Base-by-base conservation (phyloP, 2,888 invertebrate genomes). In the Andrena dorsata region DNA sequence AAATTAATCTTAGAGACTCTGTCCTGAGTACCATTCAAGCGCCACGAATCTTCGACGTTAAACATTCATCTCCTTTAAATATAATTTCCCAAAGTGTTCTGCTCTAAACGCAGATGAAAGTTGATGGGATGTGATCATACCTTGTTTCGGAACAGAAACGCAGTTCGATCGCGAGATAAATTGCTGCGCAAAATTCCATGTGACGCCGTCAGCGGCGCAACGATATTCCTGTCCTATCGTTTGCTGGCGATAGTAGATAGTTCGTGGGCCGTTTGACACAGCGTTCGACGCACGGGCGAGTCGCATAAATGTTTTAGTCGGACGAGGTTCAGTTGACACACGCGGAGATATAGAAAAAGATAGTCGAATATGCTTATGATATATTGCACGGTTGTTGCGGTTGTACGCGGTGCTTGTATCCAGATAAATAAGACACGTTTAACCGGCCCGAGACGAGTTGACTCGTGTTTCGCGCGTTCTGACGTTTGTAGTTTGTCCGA, bases 341-440 rank as follows among this genome's bases (percentile, higher is more conserved):
- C 63, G 26, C 35, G 28, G 66, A 61, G 80, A 80, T 80, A 76
- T 68, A 58, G 72, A 72, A 80, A 82, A 80, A 71, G 71, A 80
- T 75, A 80, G 66, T 82, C 65, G 70, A 70, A 74, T 79, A 80
- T 65, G 53, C 53, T 58, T 73, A 80, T 82, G 82, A 82, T 82
- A 82, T 82, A 82, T 82, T 53, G 80, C 75, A n/a, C 23, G 63
- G 16, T 76, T 66, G 76, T 72, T 71, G 41, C 69, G 26, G 70
- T 60, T 66, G 78, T 72, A 68, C 78, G 30, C 56, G 78, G 30
- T 58, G 80, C 82, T 47, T 82, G 80, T 82, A 71, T 80, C 68
- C 80, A 68, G 82, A 82, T 82, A 82, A 82, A 82, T 80, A 72
- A 80, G 80, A 80, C 82, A 82, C 75, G 82, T 76, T 80, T 76